Evolutionary conservation across 1,140 invertebrate species (phyloP).

Genomic region (Drosophila willistoni): DNA sequence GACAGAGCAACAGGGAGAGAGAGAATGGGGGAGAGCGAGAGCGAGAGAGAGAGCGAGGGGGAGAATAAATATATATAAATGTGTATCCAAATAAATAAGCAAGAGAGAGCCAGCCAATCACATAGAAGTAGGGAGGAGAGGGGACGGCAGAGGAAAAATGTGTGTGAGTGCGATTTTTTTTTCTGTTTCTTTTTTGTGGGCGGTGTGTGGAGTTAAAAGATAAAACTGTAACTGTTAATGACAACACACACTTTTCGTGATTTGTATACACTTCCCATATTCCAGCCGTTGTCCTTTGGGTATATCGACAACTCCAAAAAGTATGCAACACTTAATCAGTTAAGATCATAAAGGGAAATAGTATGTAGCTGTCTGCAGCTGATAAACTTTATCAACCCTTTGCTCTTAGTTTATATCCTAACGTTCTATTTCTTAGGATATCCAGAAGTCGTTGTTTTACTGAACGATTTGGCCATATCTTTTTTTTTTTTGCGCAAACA

Average conservation of each 20-base stretch:
- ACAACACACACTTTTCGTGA: constrained; percentile 10
- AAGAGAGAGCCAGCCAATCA: background rate
- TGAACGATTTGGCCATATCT: background rate
- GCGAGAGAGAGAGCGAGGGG: background rate
- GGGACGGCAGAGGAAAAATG: background rate
- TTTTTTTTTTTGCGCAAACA: background rate
- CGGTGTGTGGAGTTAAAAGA: constrained; percentile 38
- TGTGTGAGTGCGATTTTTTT: background rate
- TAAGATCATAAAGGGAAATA: background rate
- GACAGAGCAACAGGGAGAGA: constrained; percentile 21
- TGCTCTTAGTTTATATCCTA: background rate
- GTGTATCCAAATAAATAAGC: constrained; percentile 14
- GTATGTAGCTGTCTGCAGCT: too few species aligned
- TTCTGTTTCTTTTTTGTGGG: constrained; percentile 26
- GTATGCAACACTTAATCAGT: background rate
- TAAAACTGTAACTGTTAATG: constrained; percentile 14
- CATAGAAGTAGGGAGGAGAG: background rate
- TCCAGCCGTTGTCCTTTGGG: background rate
- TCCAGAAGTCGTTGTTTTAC: background rate
- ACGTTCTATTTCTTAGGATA: background rate
- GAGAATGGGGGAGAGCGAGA: background rate
- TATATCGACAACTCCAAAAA: background rate
- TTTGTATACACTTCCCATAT: background rate
- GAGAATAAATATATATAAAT: background rate
- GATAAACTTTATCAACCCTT: background rate